Conservation (phyloP, 2,113 vertebrate genomes). For the Nyctereutes procyonoides region DNA sequence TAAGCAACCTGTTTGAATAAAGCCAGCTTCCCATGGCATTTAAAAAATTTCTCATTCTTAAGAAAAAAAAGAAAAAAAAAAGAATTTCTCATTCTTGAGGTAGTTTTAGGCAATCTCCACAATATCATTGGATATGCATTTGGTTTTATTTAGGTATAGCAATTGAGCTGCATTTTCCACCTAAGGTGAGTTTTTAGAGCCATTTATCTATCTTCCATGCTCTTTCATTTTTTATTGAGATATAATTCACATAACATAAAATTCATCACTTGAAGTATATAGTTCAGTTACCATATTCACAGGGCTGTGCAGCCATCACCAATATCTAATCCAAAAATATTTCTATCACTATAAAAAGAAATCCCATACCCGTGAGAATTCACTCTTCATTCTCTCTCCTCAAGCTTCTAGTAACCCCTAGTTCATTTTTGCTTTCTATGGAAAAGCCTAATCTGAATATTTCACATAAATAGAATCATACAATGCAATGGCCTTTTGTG, state of each 20-base stretch:
- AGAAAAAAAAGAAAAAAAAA: too few relatives aligned
- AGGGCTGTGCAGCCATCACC: not conserved
- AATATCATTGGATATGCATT: not conserved
- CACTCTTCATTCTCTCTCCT: not conserved
- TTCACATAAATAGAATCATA: not conserved
- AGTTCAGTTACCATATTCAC: not conserved
- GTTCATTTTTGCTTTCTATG: not conserved
- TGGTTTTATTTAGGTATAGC: not conserved
- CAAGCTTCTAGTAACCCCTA: not conserved
- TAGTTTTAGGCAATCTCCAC: not conserved
- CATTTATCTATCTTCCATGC: not conserved
- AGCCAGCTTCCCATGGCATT: not conserved
- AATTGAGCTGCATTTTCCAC: not conserved
- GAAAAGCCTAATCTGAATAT: not conserved
- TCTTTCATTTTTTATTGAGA: constrained; percentile 3
- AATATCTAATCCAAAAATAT: not conserved
- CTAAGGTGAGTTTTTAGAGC: not conserved
- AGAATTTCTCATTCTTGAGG: not conserved
- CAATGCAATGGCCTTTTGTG: not conserved
- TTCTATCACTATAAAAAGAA: not conserved
- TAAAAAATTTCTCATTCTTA: not conserved
- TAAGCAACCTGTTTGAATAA: not conserved
- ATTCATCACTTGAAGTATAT: not conserved
- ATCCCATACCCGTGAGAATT: not conserved
- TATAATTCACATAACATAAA: not conserved